Conservation (phyloP, 2,888 invertebrate species). For the Alitta virens region DNA sequence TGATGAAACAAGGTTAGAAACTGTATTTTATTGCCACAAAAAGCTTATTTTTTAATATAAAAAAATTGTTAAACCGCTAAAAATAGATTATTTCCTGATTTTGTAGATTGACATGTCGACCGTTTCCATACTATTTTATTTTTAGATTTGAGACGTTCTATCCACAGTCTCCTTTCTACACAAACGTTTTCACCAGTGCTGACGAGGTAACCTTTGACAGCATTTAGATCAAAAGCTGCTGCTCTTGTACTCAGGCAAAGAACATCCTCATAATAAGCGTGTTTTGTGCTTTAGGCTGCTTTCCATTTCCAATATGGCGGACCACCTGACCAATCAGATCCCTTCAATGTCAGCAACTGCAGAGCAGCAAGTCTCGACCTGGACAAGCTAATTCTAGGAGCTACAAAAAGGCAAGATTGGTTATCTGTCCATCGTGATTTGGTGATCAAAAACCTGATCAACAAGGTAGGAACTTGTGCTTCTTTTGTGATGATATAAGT, state of each 20-base stretch:
- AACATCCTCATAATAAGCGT: too few species aligned
- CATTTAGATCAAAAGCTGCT: too few species aligned
- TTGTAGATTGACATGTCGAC: too few species aligned
- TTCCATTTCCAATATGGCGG: conserved; percentile 51
- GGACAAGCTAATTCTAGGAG: conserved; percentile 34
- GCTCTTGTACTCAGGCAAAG: too few species aligned
- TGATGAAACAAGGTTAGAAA: conserved; percentile 41
- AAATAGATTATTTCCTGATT: too few species aligned
- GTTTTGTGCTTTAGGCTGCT: conserved; percentile 36
- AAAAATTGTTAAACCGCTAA: too few species aligned
- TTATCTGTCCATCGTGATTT: conserved; percentile 41
- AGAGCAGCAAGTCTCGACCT: conserved; percentile 30
- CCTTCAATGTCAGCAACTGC: conserved; percentile 40
- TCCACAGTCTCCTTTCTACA: conserved; percentile 42
- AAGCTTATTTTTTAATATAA: too few species aligned
- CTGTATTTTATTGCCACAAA: conserved; percentile 3
- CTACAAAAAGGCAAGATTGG: conserved; percentile 38
- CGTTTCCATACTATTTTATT: too few species aligned
- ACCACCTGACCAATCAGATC: conserved; percentile 39
- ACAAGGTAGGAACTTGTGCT: too few species aligned
- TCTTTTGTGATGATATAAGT: too few species aligned
- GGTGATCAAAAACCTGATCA: conserved; percentile 39
- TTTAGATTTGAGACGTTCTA: conserved; percentile 27
- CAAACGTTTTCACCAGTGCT: conserved; percentile 42
- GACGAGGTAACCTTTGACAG: too few species aligned